Conservation (phyloP, 2,797 vertebrate species). For the Lycodopsis pacificus region DNA sequence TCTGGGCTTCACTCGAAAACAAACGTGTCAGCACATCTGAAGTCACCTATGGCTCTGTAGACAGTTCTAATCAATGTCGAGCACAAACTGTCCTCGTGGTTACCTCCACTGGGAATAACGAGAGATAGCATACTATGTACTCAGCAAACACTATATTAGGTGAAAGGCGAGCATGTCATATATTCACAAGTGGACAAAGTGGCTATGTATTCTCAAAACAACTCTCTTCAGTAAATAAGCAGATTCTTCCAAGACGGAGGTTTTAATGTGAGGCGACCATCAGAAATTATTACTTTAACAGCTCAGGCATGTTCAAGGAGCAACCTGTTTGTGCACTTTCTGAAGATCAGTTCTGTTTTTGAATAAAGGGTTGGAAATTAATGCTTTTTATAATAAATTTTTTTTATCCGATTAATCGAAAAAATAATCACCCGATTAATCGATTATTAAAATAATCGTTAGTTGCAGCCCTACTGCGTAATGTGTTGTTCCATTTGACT, state of each 20-base stretch:
- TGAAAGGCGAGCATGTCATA: background rate
- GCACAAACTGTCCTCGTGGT: constrained; percentile 24
- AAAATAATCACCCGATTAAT: too few relatives aligned
- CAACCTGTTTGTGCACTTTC: too few relatives aligned
- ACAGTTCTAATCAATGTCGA: constrained; percentile 35
- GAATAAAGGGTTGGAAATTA: too few relatives aligned
- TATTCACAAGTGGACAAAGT: background rate
- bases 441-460: too few relatives aligned
- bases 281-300: too few relatives aligned
- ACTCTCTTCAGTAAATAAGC: constrained; percentile 23
- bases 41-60: constrained; percentile 11
- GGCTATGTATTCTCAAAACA: constrained; percentile 7
- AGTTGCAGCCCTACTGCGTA: background rate
- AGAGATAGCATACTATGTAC: background rate
- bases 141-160: background rate
- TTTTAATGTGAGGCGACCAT: constrained; percentile 44
- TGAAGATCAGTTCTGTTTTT: too few relatives aligned
- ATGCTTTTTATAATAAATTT: too few relatives aligned
- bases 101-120: constrained; percentile 12
- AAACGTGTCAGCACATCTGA: constrained; percentile 48
- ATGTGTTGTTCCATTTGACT: background rate
- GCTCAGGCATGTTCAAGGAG: too few relatives aligned
- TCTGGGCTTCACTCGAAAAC: constrained; percentile 10
- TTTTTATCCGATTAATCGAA: too few relatives aligned
- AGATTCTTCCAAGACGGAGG: constrained; percentile 19